Conservation (phyloP, 2,888 invertebrate species). For the Choristoneura rosaceana region DNA sequence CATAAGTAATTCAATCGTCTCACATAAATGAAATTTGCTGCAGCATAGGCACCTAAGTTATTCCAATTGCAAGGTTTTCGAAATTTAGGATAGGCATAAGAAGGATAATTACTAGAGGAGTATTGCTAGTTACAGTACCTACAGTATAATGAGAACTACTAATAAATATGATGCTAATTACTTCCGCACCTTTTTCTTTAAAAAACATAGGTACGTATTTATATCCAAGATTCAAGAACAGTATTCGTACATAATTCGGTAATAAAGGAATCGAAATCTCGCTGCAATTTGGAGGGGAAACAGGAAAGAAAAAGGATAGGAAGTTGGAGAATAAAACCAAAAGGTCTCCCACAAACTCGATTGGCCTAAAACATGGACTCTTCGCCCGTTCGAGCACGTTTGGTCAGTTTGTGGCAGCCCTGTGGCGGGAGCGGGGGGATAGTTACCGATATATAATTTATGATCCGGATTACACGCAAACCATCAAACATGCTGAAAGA, state of each 20-base stretch:
- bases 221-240: neutral
- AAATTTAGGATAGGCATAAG: no score
- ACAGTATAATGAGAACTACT: no score
- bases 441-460: conserved; percentile 78
- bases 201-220: neutral
- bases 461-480: conserved; percentile 83
- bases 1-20: no score
- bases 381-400: conserved; percentile 65
- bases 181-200: conserved; percentile 3
- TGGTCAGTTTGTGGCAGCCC: conserved; percentile 77
- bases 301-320: conserved; percentile 23
- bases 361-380: conserved; percentile 67
- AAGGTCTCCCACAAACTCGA: conserved; percentile 77
- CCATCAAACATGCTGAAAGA: conserved; percentile 84
- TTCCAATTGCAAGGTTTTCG: no score
- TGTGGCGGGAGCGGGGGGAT: conserved; percentile 57
- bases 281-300: neutral
- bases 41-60: no score
- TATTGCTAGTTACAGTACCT: no score
- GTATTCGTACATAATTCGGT: no score
- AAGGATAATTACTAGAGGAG: no score
- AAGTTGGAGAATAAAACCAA: conserved; percentile 28
- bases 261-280: no score
- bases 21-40: no score
- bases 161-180: neutral